These are phyloP conservation scores for Eira barbara DNA, from an alignment of 2,113 vertebrate genomes.

Conservation along the genomic window DNA sequence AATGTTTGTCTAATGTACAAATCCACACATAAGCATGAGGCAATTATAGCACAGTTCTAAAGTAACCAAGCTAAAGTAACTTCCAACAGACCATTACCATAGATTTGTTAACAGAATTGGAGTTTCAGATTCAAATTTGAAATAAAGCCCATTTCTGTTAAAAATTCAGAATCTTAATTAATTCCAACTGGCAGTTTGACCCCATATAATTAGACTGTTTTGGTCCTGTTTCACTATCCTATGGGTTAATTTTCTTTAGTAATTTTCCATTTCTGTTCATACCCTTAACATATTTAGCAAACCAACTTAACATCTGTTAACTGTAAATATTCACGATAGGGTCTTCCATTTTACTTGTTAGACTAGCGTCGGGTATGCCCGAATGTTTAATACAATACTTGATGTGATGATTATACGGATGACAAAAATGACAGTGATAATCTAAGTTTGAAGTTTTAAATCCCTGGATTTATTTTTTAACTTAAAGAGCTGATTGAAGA, in stretches of 20 bases:
- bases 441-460: not conserved
- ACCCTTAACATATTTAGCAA: constrained; percentile 28
- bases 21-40: not conserved
- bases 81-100: not conserved
- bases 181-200: constrained; percentile 18
- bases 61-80: not conserved
- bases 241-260: constrained; percentile 42
- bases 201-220: not conserved
- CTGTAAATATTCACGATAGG: constrained; percentile 12
- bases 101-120: not conserved
- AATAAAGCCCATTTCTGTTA: constrained; percentile 23
- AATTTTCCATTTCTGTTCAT: constrained; percentile 48
- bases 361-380: not conserved
- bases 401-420: not conserved
- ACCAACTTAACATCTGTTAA: constrained; percentile 35
- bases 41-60: constrained; percentile 31
- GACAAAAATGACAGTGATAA: constrained; percentile 26
- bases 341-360: not conserved
- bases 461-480: not conserved
- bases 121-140: constrained; percentile 8
- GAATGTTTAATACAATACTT: constrained; percentile 18
- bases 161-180: constrained; percentile 49
- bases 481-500: not conserved
- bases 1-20: not conserved
- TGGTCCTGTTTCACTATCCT: not conserved